phyloP scores from a whole-genome alignment of 2,888 invertebrate species.

The Agrotis puta region DNA sequence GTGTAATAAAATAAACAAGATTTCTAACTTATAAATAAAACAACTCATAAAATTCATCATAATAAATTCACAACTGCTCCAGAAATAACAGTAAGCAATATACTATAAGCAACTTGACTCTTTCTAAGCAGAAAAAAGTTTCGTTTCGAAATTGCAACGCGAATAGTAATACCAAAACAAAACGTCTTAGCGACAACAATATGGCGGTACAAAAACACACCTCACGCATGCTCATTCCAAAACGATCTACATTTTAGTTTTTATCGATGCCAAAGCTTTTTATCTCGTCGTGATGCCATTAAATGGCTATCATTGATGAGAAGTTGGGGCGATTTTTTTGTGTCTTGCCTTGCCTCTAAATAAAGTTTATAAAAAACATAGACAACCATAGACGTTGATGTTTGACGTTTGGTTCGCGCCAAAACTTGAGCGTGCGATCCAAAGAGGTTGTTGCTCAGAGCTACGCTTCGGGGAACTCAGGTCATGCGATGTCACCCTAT shows the following conservation, averaged over 20 bases:
- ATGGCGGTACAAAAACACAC: slow-evolving; percentile 56
- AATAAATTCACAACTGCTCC: slow-evolving; percentile 24
- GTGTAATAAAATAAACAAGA: background rate
- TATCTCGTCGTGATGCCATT: slow-evolving; percentile 75
- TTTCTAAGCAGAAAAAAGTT: slow-evolving; percentile 21
- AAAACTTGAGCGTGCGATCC: slow-evolving; percentile 41
- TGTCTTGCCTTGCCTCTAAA: slow-evolving; percentile 66
- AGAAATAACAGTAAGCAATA: slow-evolving; percentile 17
- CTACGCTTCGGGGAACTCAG: slow-evolving; percentile 28
- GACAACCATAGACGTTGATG: slow-evolving; percentile 68
- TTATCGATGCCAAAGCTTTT: slow-evolving; percentile 67
- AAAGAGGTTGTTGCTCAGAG: slow-evolving; percentile 48
- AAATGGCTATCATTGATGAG: slow-evolving; percentile 81
- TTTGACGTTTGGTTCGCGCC: slow-evolving; percentile 60
- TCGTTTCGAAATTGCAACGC: slow-evolving; percentile 54
- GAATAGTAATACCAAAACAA: slow-evolving; percentile 58
- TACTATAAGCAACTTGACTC: slow-evolving; percentile 16
- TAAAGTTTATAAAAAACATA: slow-evolving; percentile 64
- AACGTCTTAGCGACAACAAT: slow-evolving; percentile 59
- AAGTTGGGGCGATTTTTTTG: slow-evolving; percentile 74
- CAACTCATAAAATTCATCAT: slow-evolving; percentile 2
- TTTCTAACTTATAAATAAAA: slow-evolving; percentile 24
- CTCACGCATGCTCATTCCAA: slow-evolving; percentile 70
- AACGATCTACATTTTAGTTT: slow-evolving; percentile 73
- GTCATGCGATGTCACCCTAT: slow-evolving; percentile 9